Conservation (phyloP, 1,140 invertebrate genomes). For the Drosophila asahinai region DNA sequence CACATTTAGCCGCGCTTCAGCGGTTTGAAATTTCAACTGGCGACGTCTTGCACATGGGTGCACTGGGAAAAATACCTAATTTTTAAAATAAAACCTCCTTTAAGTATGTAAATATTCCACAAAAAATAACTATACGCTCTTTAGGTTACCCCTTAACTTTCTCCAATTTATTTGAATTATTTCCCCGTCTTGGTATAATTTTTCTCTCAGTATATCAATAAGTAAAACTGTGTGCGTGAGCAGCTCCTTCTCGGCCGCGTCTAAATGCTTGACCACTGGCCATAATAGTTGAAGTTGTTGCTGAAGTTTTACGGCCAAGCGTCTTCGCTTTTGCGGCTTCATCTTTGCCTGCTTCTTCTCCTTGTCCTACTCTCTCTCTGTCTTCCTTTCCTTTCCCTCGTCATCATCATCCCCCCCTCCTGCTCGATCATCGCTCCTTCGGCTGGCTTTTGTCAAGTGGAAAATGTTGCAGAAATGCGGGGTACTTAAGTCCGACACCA, state of each 20-base stretch:
- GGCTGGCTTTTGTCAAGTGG: conserved; percentile 68
- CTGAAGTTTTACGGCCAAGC: conserved; percentile 53
- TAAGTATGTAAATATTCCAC: too few species aligned
- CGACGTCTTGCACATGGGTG: conserved; percentile 21
- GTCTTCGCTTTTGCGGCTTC: conserved; percentile 77
- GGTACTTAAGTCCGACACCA: conserved; percentile 69
- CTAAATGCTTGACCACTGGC: conserved; percentile 77
- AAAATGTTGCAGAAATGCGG: conserved; percentile 76
- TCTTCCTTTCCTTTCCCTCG: too few species aligned
- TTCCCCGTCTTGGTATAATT: too few species aligned
- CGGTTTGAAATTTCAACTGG: conserved; percentile 76
- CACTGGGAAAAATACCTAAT: neutral
- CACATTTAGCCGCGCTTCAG: conserved; percentile 75
- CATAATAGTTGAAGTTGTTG: conserved; percentile 76
- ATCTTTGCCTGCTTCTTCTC: conserved; percentile 40
- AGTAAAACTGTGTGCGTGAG: neutral
- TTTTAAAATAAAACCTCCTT: too few species aligned
- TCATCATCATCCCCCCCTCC: too few species aligned
- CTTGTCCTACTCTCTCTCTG: neutral
- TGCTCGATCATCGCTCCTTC: conserved; percentile 16
- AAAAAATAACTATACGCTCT: too few species aligned
- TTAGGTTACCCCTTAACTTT: too few species aligned
- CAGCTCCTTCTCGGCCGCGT: conserved; percentile 47
- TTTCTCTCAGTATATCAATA: neutral
- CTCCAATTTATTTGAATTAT: too few species aligned